These are phyloP conservation scores for Forbesichthys agassizii DNA, from an alignment of 2,113 vertebrate genomes.

Conservation along the genomic window DNA sequence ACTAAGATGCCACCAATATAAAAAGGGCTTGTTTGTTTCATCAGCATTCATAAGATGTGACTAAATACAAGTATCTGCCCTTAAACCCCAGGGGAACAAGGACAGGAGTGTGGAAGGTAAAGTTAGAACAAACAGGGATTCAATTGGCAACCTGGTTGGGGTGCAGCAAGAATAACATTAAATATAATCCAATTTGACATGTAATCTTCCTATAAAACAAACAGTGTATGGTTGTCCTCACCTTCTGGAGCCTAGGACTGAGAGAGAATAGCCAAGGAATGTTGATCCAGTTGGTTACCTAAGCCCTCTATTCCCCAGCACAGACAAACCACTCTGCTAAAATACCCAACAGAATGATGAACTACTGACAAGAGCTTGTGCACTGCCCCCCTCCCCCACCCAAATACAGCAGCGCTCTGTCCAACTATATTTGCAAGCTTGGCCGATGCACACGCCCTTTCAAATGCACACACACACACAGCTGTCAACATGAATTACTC, in stretches of 20 bases:
- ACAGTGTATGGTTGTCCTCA: conserved; percentile 36
- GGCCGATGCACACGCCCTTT: conserved; percentile 45
- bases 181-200: background rate
- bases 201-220: conserved; percentile 1
- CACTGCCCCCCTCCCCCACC: conserved; percentile 54
- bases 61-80: too few relatives aligned
- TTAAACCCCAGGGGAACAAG: background rate
- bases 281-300: background rate
- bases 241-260: conserved; percentile 21
- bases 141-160: conserved; percentile 50
- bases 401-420: conserved; percentile 53
- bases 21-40: background rate
- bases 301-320: conserved; percentile 15
- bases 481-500: conserved; percentile 71
- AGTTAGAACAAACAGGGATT: conserved; percentile 17
- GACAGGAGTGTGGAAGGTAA: conserved; percentile 13
- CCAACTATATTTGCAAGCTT: conserved; percentile 65
- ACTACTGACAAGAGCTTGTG: conserved; percentile 39
- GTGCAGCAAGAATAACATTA: background rate
- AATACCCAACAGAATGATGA: conserved; percentile 31
- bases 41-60: background rate
- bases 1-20: too few relatives aligned
- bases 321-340: conserved; percentile 19
- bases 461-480: conserved; percentile 24
- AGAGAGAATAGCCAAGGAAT: background rate